Evolutionary conservation across 35 echinoderm and acorn worm species (phyloP).

Genomic region (Lytechinus variegatus): DNA sequence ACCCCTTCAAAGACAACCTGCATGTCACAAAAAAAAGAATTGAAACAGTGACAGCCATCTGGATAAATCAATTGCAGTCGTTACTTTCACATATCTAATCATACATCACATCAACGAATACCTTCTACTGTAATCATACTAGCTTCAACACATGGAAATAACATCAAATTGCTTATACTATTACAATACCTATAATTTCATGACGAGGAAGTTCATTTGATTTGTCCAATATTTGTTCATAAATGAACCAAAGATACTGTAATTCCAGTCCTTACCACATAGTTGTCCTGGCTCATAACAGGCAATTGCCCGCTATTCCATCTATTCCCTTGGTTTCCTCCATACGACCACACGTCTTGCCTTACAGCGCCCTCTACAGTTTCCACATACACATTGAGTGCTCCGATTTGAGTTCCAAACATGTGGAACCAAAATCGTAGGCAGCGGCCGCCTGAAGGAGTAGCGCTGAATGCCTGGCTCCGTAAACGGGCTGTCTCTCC

Average conservation of each 20-base stretch:
- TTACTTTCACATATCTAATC: no score
- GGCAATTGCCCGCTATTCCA: slow-evolving; percentile 54
- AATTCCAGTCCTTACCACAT: background rate
- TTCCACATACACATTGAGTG: slow-evolving; percentile 23
- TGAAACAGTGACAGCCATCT: no score
- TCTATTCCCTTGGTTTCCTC: background rate
- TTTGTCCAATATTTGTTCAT: no score
- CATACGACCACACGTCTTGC: background rate
- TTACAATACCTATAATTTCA: no score
- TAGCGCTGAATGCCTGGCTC: slow-evolving; percentile 56
- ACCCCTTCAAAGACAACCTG: slow-evolving; percentile 68
- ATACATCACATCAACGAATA: no score
- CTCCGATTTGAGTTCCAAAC: slow-evolving; percentile 55
- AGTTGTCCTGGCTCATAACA: background rate
- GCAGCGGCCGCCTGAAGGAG: slow-evolving; percentile 38
- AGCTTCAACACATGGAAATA: no score
- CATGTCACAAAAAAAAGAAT: no score
- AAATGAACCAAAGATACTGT: no score
- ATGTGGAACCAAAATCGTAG: slow-evolving; percentile 83
- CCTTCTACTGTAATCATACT: no score
- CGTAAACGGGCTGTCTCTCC: slow-evolving; percentile 59
- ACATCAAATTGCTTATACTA: no score
- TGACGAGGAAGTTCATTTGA: no score
- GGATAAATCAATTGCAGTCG: no score
- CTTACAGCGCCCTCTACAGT: background rate